Conservation (phyloP, 2,797 vertebrate species). For the Podarcis siculus region DNA sequence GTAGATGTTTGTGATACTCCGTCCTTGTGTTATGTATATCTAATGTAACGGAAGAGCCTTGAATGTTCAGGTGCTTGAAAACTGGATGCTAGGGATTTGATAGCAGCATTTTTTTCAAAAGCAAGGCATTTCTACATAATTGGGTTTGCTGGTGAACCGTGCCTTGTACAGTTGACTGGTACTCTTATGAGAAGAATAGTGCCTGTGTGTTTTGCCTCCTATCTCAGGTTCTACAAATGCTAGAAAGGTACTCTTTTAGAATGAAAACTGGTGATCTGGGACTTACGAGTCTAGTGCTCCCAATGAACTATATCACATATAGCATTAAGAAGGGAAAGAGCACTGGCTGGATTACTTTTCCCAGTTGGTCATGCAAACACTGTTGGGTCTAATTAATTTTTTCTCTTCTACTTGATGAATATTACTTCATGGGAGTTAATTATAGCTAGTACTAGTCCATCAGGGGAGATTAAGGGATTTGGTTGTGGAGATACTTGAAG, state of each 20-base stretch:
- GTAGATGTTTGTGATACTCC: background rate
- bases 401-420: slow-evolving; percentile 14
- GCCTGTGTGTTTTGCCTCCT: no score
- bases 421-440: slow-evolving; percentile 16
- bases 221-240: no score
- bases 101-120: background rate
- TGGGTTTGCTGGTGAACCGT: background rate
- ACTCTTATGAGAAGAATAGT: background rate
- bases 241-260: no score
- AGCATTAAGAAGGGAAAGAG: background rate
- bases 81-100: background rate
- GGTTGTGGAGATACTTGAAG: background rate
- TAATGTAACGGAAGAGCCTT: background rate
- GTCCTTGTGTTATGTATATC: background rate
- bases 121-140: background rate
- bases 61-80: background rate
- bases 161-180: background rate
- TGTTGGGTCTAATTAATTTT: slow-evolving; percentile 12
- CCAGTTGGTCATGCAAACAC: background rate
- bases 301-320: background rate
- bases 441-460: background rate
- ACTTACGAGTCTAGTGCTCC: no score
- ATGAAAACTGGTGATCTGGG: no score
- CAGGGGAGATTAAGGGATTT: slow-evolving; percentile 31
- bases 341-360: background rate